phyloP scores from a whole-genome alignment of 2,113 vertebrate species.

The Pholis gunnellus region DNA sequence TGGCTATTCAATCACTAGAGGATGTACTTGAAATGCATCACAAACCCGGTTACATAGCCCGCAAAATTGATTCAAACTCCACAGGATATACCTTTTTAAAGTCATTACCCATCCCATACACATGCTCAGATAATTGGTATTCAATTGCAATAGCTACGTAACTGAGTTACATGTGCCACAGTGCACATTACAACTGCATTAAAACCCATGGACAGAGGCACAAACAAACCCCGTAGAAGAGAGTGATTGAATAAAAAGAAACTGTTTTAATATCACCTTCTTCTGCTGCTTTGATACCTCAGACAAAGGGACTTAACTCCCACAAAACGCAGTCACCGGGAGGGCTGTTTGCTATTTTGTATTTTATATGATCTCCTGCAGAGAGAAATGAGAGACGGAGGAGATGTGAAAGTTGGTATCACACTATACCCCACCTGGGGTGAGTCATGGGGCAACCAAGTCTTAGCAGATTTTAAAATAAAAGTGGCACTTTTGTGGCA shows the following conservation, averaged over 20 bases:
- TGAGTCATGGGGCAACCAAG: conserved; percentile 11
- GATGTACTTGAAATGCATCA: conserved; percentile 54
- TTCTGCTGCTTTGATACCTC: conserved; percentile 37
- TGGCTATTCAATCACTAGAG: conserved; percentile 52
- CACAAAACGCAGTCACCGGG: conserved; percentile 21
- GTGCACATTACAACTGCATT: conserved; percentile 54
- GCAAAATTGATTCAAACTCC: conserved; percentile 51
- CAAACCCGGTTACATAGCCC: conserved; percentile 40
- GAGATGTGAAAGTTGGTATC: conserved; percentile 32
- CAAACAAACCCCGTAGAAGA: conserved; percentile 52
- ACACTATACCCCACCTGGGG: conserved; percentile 20
- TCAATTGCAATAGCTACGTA: conserved; percentile 46
- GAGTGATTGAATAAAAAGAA: conserved; percentile 49
- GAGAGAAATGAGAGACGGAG: conserved; percentile 56
- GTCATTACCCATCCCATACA: conserved; percentile 53
- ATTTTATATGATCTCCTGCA: conserved; percentile 40
- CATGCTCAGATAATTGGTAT: conserved; percentile 52
- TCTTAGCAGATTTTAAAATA: conserved; percentile 10
- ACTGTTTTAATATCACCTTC: conserved; percentile 41
- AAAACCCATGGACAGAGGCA: conserved; percentile 44
- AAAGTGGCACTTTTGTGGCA: conserved; percentile 11
- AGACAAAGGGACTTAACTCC: conserved; percentile 13
- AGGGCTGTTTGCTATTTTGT: conserved; percentile 30
- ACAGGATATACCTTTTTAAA: conserved; percentile 63
- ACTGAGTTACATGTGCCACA: conserved; percentile 51